Base-by-base conservation (phyloP, 2,888 invertebrate genomes). In the Teinopalpus imperialis region DNA sequence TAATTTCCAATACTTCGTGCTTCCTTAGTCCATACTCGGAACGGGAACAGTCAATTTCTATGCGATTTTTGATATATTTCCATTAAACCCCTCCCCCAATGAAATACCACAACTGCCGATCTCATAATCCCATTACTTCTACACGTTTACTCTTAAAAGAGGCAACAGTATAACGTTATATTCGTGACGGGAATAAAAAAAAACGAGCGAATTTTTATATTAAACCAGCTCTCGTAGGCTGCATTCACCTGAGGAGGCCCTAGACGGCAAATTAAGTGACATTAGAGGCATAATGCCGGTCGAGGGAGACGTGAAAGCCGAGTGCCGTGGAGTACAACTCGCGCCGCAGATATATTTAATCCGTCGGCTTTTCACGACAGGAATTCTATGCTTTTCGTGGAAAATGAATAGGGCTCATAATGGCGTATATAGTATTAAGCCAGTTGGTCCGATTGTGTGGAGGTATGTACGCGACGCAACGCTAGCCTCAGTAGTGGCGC, bases 251-350 rank as follows among this genome's bases (percentile, higher is more conserved):
- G 80, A 83, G 82, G 75, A 74, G 74, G 76, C 80, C 69, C 85
- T 83, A 83, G 81, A 85, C 85, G 79, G 81, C 76, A 82, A 85
- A 87, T 87, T 87, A 82, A 86, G 86, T 86, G 86, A 85, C 82
- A 85, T 86, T 86, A 87, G 76, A 73, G 78, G 74, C 65, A 85
- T 85, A 86, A 85, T 85, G 78, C 76, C 71, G 63, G 71, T 64
- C 73, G 75, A 70, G 78, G 77, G 72, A 73, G 72, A 77, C 73
- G 76, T 81, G 81, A 81, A 81, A 74, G 80, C 76, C 57, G 74
- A 81, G 83, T 66, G 82, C 68, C 30, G 36, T 74, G 74, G 76
- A 74, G 70, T 73, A 59, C 61, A 56, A 58, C 56, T 54, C 46
- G 52, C 46, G 52, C 50, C 53, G 56, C 55, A 56, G 56, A 55